Base-by-base conservation (phyloP, 2,113 vertebrate species). In the Sminthopsis crassicaudata region DNA sequence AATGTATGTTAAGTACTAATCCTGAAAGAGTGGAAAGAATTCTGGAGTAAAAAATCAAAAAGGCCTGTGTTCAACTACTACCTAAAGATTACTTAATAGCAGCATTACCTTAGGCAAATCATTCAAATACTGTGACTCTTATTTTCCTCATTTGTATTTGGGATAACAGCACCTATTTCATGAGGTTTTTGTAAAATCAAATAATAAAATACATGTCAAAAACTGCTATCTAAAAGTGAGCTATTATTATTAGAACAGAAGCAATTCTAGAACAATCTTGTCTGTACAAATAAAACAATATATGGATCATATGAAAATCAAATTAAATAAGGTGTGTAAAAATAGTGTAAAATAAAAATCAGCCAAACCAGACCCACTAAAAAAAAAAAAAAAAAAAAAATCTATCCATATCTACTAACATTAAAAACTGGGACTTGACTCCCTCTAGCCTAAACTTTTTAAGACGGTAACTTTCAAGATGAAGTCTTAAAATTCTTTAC, bases 241-340 rank as follows among this genome's bases (percentile, higher is more conserved):
- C 36, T 42, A 76, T 84, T 84, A 76, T 76, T n/a, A 84, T 22
- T 84, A n/a, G 67, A 84, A 36, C 36, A 42, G 67, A 42, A n/a
- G 36, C 19, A 84, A 42, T 42, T 84, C n/a, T 42, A 84, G 5
- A 84, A 30, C 10, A 42, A 36, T 84, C n/a, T 84, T 84, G n/a
- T 84, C n/a, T 84, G n/a, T 19, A 84, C 7, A 42, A 19, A n/a
- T 84, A 19, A 84, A 84, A 84, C 16, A 84, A 84, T 42, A 84
- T 42, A 84, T 8, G 2, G n/a, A 84, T 42, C 67, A 16, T 42
- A 84, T 42, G 67, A 95, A 92, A 84, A 50, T 48, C 42, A 57
- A 93, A 76, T 92, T 92, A 92, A 92, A 91, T 94, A 53, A 89
- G 89, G 57, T 89, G 53, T 89, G n/a, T 76, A 25, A 92, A 93